Conservation (phyloP, 2,888 invertebrate species). For the Callosobruchus maculatus region DNA sequence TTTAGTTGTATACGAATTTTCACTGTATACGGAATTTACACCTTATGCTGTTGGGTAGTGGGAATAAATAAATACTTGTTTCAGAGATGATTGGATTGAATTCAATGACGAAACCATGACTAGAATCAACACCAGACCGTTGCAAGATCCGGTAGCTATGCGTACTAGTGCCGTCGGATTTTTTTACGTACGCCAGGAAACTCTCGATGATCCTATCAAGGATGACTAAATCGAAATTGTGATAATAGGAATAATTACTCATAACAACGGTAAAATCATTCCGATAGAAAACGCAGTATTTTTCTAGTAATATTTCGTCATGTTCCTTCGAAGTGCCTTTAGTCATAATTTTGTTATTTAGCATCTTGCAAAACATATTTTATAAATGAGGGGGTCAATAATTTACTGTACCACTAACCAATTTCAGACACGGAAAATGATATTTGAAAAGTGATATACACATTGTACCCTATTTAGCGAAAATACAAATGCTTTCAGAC, state of each 20-base stretch:
- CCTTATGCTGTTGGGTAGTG: too few relatives aligned
- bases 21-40: too few relatives aligned
- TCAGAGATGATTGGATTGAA: slow-evolving; percentile 70
- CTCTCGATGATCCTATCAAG: not conserved
- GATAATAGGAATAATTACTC: not conserved
- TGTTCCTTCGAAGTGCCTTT: not conserved
- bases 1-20: too few relatives aligned
- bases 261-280: not conserved
- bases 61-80: too few relatives aligned
- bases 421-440: too few relatives aligned
- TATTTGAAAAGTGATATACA: too few relatives aligned
- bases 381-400: too few relatives aligned
- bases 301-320: not conserved
- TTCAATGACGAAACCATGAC: slow-evolving; percentile 73
- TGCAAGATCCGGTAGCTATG: slow-evolving; percentile 10
- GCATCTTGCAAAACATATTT: not conserved
- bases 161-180: slow-evolving; percentile 9
- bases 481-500: too few relatives aligned
- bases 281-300: not conserved
- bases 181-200: not conserved
- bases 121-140: slow-evolving; percentile 4
- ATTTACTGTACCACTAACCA: too few relatives aligned
- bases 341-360: not conserved
- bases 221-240: not conserved
- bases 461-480: too few relatives aligned